Evolutionary conservation across 2,797 vertebrate species (phyloP).

Genomic region (Percopsis omiscomaycus): DNA sequence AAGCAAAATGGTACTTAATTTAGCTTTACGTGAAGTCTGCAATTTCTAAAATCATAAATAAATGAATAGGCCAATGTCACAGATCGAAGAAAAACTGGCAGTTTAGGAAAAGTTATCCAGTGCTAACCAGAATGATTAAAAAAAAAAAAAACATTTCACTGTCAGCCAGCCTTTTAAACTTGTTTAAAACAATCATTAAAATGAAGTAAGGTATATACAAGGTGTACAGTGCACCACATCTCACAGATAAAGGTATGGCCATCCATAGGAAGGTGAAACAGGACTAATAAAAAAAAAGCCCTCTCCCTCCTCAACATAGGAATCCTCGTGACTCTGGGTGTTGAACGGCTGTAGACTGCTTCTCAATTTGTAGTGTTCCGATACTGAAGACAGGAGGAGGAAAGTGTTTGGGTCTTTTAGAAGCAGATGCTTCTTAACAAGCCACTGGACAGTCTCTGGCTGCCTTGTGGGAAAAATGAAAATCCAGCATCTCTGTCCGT

Average conservation of each 20-base stretch:
- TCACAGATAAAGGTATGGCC: conserved; percentile 66
- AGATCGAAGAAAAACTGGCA: conserved; percentile 56
- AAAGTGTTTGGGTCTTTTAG: conserved; percentile 66
- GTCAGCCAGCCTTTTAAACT: conserved; percentile 89
- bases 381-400: conserved; percentile 69
- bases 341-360: conserved; percentile 60
- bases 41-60: conserved; percentile 72
- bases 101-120: conserved; percentile 61
- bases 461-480: conserved; percentile 48
- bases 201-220: conserved; percentile 80
- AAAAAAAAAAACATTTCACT: conserved; percentile 42
- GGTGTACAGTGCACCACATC: conserved; percentile 63
- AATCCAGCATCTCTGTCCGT: conserved; percentile 63
- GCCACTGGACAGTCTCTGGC: conserved; percentile 57
- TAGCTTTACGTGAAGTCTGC: conserved; percentile 47
- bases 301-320: conserved; percentile 50
- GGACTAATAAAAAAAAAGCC: conserved; percentile 20
- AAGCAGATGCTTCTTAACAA: conserved; percentile 59
- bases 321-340: conserved; percentile 65
- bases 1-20: conserved; percentile 49
- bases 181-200: conserved; percentile 83
- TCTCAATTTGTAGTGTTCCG: conserved; percentile 68
- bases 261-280: conserved; percentile 65
- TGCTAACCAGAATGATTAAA: conserved; percentile 53
- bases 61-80: conserved; percentile 67